Base-by-base conservation (phyloP, 2,113 vertebrate species). In the Catharus minimus region DNA sequence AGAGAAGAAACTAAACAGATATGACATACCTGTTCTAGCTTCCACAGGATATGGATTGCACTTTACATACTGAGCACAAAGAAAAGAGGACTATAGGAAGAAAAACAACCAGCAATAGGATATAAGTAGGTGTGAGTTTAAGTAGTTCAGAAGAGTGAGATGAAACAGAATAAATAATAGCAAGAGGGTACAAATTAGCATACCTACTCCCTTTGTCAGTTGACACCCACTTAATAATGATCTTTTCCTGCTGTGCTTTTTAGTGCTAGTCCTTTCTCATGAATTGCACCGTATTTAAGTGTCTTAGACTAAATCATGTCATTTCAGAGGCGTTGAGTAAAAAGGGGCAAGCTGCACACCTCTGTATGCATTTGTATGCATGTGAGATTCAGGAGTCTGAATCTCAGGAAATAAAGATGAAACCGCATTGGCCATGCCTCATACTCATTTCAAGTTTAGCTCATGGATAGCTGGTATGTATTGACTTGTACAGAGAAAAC, bases 91-190 rank as follows among this genome's bases (percentile, higher is more conserved):
- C 19, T 58, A 30, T 38, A 74, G 67, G 61, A 89, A 77, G 27
- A 50, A 89, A 91, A 93, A 7, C 28, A 61, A 65, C 11, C n/a
- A 85, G 36, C 30, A 89, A 22, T 32, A 69, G 33, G 18, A 55
- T 90, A 5, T 53, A 82, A 88, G 32, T 55, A 76, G 49, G 20
- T 81, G n/a, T 84, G 68, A 93, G 11, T 39, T 76, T 47, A 84
- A 90, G n/a, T 69, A 49, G 46, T 61, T 87, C 30, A 66, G 55
- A 81, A 92, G 64, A 76, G 62, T 89, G 62, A 69, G 39, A 86
- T 77, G 60, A 71, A 93, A 81, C 23, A 69, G 74, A 90, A 90
- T 64, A 93, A 93, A 65, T 76, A 95, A 88, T 44, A 81, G 32
- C 66, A 84, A 79, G 81, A 87, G 32, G 24, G 32, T 90, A 52